Evolutionary conservation across 1,140 invertebrate species (phyloP).

Genomic region (Maniola jurtina): DNA sequence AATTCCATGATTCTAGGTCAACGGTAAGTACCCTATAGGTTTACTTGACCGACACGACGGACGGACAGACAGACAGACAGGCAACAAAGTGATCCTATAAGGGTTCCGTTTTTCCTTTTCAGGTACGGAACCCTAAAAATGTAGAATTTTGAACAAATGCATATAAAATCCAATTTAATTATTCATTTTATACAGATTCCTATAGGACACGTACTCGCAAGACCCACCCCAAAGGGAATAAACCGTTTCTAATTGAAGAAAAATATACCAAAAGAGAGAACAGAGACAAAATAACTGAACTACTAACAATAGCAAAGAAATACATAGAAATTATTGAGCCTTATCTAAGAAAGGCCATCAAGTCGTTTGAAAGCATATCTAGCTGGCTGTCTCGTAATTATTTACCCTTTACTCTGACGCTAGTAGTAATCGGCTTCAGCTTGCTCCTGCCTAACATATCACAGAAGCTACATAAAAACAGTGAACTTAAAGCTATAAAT

Average conservation of each 20-base stretch:
- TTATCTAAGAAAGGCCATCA: not conserved
- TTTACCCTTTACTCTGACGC: slow-evolving; percentile 30
- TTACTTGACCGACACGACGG: no score
- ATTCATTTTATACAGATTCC: not conserved
- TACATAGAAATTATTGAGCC: not conserved
- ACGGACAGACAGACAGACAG: no score
- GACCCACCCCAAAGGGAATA: not conserved
- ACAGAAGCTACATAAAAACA: slow-evolving; percentile 40
- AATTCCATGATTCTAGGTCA: no score
- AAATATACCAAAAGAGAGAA: not conserved
- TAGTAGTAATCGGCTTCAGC: slow-evolving; percentile 40
- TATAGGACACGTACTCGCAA: not conserved
- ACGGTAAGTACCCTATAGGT: no score
- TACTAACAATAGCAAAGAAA: not conserved
- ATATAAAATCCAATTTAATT: no score
- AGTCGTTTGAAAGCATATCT: slow-evolving; percentile 19
- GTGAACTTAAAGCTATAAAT: slow-evolving; percentile 47
- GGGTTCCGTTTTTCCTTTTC: no score
- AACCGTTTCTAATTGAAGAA: not conserved
- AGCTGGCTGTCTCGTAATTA: slow-evolving; percentile 21
- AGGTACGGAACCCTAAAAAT: no score
- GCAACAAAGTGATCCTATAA: no score
- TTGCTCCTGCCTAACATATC: slow-evolving; percentile 46
- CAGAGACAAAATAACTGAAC: not conserved
- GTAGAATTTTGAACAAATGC: no score